A percentile compares a stretch with the other conserved stretches of the same genome.
phyloP scores from a whole-genome alignment of 2,888 invertebrate genomes.

The Cyrtodaria siliqua region DNA sequence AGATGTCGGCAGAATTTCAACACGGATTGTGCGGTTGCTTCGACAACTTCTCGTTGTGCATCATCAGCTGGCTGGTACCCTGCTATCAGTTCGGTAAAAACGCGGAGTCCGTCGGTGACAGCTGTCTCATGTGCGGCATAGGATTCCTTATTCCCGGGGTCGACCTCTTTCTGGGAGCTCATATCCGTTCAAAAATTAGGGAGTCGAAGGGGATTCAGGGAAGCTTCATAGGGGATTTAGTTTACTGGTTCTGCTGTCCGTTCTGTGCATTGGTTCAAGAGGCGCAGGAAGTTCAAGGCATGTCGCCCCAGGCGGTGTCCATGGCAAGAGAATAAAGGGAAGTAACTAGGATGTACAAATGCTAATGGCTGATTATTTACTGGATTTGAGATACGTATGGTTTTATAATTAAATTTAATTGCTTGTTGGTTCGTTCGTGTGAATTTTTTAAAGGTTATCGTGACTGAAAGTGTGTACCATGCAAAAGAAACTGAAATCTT shows the following conservation, averaged over 20 bases:
- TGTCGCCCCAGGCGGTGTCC: constrained; percentile 67
- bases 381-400: no score
- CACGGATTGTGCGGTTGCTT: constrained; percentile 84
- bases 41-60: constrained; percentile 81
- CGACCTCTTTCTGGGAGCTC: constrained; percentile 73
- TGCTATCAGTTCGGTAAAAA: constrained; percentile 84
- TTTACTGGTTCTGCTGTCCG: constrained; percentile 78
- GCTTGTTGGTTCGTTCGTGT: no score
- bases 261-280: constrained; percentile 81
- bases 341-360: no score
- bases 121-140: constrained; percentile 81
- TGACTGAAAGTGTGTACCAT: no score
- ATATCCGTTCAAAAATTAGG: constrained; percentile 78
- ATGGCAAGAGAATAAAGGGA: constrained; percentile 68
- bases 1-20: constrained; percentile 74
- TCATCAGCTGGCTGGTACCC: constrained; percentile 81
- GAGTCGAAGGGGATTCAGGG: constrained; percentile 81
- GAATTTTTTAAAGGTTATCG: no score
- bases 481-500: no score
- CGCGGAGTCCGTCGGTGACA: constrained; percentile 82
- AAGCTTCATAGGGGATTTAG: constrained; percentile 74
- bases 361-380: no score
- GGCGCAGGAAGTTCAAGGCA: constrained; percentile 77
- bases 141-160: constrained; percentile 75
- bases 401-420: no score